Percentiles rank a stretch among this genome's conserved stretches.
phyloP scores from a whole-genome alignment of 2,797 vertebrate species.

The Manis pentadactyla region DNA sequence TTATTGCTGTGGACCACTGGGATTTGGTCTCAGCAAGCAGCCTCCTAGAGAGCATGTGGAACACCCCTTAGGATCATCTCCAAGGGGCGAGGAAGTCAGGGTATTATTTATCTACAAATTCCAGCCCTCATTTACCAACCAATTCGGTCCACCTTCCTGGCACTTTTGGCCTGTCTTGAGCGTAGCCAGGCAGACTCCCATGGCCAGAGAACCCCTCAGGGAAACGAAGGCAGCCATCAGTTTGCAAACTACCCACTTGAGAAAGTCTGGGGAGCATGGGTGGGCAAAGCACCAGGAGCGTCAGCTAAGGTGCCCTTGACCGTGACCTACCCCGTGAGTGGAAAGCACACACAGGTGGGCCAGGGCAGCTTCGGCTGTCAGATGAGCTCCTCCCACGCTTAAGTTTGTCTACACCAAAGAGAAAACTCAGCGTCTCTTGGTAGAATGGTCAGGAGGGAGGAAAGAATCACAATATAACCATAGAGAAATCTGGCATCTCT shows the following conservation, averaged over 20 bases:
- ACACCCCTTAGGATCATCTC: neutral
- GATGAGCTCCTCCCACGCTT: neutral
- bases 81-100: neutral
- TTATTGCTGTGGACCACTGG: neutral
- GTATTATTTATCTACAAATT: neutral
- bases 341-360: neutral
- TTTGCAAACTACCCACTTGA: neutral
- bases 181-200: neutral
- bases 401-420: neutral
- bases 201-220: neutral
- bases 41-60: neutral
- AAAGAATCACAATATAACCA: neutral
- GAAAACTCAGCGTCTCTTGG: neutral
- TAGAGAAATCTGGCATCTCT: neutral
- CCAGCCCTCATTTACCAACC: neutral
- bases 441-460: neutral
- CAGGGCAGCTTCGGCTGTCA: no score
- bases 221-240: neutral
- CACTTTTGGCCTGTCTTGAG: neutral
- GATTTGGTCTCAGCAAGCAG: neutral
- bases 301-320: no score
- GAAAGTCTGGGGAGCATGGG: no score
- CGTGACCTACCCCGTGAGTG: rapidly evolving
- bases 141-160: neutral
- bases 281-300: neutral